Conservation (phyloP, 2,888 invertebrate species). For the Metellina segmentata region DNA sequence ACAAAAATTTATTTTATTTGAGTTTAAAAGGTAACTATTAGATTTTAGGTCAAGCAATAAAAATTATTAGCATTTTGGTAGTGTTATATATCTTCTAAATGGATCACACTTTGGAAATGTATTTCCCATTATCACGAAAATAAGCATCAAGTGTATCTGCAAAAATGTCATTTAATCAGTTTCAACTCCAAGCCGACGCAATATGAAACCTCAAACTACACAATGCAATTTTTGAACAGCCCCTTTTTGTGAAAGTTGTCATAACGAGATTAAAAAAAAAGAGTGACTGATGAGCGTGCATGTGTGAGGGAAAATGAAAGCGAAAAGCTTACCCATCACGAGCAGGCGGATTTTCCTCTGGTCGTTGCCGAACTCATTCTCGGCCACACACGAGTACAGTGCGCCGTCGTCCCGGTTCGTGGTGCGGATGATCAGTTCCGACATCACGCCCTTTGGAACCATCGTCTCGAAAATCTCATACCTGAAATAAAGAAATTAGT, state of each 20-base stretch:
- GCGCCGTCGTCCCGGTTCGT: constrained; percentile 78
- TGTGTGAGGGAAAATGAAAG: neutral
- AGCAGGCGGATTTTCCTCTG: constrained; percentile 77
- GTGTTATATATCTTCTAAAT: too few species aligned
- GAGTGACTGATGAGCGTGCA: constrained; percentile 7
- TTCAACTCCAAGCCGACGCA: too few species aligned
- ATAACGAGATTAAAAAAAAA: neutral
- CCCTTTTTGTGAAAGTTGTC: neutral
- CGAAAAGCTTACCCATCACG: constrained; percentile 75
- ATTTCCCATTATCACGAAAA: too few species aligned
- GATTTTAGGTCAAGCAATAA: too few species aligned
- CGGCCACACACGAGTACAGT: constrained; percentile 77
- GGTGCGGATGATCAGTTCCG: constrained; percentile 77
- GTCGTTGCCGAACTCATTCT: constrained; percentile 78
- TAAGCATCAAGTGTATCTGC: too few species aligned
- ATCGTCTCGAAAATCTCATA: constrained; percentile 78
- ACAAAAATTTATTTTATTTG: too few species aligned
- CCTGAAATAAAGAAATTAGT: constrained; percentile 33
- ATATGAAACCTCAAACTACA: too few species aligned
- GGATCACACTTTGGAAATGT: too few species aligned
- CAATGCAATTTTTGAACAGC: too few species aligned
- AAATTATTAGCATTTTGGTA: too few species aligned
- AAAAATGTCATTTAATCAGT: too few species aligned
- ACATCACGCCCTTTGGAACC: constrained; percentile 76
- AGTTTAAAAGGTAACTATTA: too few species aligned